Conservation (phyloP, 2,113 vertebrate species). For the Clarias batrachus region DNA sequence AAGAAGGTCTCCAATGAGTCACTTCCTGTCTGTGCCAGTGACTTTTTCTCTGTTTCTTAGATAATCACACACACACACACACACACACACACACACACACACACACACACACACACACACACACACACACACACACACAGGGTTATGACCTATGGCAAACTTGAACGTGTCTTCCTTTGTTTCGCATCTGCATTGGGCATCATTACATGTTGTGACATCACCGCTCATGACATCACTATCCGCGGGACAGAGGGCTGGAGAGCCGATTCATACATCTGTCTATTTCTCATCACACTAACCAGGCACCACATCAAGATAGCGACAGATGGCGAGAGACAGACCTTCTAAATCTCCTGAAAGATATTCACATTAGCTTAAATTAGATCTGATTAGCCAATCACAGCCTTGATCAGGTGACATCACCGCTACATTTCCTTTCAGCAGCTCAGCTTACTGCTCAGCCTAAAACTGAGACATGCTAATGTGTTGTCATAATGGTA, state of each 20-base stretch:
- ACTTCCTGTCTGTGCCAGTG: slow-evolving; percentile 10
- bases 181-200: background rate
- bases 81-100: background rate
- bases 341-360: background rate
- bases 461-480: background rate
- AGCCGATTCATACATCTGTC: background rate
- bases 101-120: background rate
- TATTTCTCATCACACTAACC: background rate
- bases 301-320: background rate
- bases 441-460: background rate
- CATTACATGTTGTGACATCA: background rate
- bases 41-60: slow-evolving; percentile 2
- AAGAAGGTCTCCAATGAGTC: background rate
- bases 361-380: background rate
- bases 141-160: background rate
- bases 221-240: background rate
- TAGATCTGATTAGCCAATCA: background rate
- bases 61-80: background rate
- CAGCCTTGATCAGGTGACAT: background rate
- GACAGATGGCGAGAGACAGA: background rate
- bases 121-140: no score
- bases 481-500: background rate
- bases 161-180: background rate
- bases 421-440: background rate
- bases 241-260: no score